Evolutionary conservation across 1,140 invertebrate genomes (phyloP), one percentile per base, ranked within the genome.

Genomic region (Pemphigus obesinymphae): DNA sequence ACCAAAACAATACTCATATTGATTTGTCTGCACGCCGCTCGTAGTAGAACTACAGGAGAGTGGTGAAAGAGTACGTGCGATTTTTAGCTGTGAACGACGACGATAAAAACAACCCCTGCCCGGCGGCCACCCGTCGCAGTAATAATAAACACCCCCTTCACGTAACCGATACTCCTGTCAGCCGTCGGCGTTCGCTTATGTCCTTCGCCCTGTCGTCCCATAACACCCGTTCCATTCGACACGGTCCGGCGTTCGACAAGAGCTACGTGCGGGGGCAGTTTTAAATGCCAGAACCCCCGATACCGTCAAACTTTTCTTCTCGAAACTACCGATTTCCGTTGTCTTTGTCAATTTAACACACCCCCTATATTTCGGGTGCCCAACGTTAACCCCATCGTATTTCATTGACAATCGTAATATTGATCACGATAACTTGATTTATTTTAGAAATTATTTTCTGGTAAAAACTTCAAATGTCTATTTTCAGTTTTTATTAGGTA

Each of bases 1-100:
- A 55, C 23, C 31, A 40, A 37, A 76, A 76, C 31, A 76, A 40
- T 55, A 76, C 31, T 76, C 50, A 40, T 76, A 76, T 76, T 76
- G 73, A 76, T 76, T 76, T 58, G 73, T 6, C n/a, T n/a, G n/a
- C n/a, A n/a, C 10, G 10, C 43, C 13, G 43, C 10, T 76, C 23
- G 31, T 11, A 8, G 66, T 6, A 1, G 15, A 37, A 66, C n/a
- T n/a, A n/a, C n/a, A n/a, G n/a, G n/a, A n/a, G n/a, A 37, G 40
- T 11, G 15, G 40, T 23, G 40, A n/a, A 20, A 34, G 61, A 26
- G 15, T 70, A 70, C 37, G 11, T 43, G 68, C 23, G 23, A 45
- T 70, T 70, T 70, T 43, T 70, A 37, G 23, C 17, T 70, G 26
- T 34, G 37, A 23, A 40, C 63, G 31, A 34, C 58, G 17, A 37